Conservation (phyloP, 2,113 vertebrate species). For the Hypanus sabinus region DNA sequence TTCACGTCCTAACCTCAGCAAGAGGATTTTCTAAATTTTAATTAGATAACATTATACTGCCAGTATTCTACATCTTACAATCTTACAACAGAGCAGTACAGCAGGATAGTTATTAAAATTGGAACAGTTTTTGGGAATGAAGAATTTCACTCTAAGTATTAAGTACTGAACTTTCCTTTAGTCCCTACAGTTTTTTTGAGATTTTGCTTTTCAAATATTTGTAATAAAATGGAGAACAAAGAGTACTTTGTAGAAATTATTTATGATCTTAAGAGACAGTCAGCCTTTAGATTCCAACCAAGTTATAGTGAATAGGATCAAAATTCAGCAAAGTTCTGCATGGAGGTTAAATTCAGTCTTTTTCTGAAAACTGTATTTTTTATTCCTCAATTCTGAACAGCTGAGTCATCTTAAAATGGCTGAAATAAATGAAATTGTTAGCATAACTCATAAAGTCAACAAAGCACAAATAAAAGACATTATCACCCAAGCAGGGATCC, state of each 20-base stretch:
- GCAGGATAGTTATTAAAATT: neutral
- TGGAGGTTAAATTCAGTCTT: neutral
- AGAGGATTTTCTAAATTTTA: neutral
- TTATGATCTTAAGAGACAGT: neutral
- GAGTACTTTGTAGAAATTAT: neutral
- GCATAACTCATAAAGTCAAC: constrained; percentile 33
- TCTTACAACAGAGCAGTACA: neutral
- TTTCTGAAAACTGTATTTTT: neutral
- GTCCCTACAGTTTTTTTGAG: neutral
- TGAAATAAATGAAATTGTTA: constrained; percentile 22
- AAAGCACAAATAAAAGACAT: constrained; percentile 33
- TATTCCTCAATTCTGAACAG: neutral
- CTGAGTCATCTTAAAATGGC: neutral
- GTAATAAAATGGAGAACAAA: neutral
- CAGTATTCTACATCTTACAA: too few species aligned
- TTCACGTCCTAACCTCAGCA: neutral
- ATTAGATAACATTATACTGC: neutral
- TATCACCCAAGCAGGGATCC: constrained; percentile 25
- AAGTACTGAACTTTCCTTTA: neutral
- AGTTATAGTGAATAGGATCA: neutral
- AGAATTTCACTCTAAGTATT: neutral
- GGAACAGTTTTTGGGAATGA: neutral
- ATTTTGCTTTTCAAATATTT: neutral
- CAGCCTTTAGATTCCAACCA: neutral
- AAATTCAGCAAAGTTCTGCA: neutral